A percentile compares a stretch with the other conserved stretches of the same genome.
phyloP scores from a whole-genome alignment of 2,113 vertebrate species.

The Suricata suricatta region DNA sequence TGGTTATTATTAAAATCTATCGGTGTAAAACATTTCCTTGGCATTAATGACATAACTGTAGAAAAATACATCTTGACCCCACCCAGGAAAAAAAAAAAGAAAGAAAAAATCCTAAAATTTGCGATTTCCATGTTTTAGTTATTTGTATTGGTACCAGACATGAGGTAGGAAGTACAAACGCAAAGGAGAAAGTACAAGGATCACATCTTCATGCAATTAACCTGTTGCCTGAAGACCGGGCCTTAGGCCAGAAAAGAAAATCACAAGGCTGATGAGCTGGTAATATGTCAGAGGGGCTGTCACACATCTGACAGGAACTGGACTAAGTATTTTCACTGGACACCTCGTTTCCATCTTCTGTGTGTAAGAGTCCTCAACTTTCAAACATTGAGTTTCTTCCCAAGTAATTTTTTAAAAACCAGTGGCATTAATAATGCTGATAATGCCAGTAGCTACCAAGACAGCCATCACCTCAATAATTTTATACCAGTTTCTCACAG shows the following conservation, averaged over 20 bases:
- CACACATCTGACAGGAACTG: background rate
- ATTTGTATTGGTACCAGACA: constrained; percentile 18
- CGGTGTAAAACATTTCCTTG: constrained; percentile 5
- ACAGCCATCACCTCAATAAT: background rate
- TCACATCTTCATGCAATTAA: background rate
- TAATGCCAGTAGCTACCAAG: background rate
- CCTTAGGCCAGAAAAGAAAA: background rate
- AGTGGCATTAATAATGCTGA: background rate
- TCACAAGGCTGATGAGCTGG: background rate
- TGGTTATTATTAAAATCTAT: background rate
- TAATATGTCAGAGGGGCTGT: background rate
- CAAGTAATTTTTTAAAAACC: background rate
- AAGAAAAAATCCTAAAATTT: constrained; percentile 11
- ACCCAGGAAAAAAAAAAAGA: background rate
- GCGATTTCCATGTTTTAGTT: background rate
- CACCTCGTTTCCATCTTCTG: background rate
- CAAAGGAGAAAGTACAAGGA: background rate
- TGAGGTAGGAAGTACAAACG: background rate
- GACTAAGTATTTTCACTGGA: background rate
- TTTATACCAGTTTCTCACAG: constrained; percentile 18
- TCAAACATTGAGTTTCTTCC: constrained; percentile 27
- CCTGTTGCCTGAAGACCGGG: background rate
- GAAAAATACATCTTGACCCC: constrained; percentile 33
- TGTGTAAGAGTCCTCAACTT: background rate
- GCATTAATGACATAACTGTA: background rate